Evolutionary conservation across 2,888 invertebrate species (phyloP).

Genomic region (Aphidoletes aphidimyza): DNA sequence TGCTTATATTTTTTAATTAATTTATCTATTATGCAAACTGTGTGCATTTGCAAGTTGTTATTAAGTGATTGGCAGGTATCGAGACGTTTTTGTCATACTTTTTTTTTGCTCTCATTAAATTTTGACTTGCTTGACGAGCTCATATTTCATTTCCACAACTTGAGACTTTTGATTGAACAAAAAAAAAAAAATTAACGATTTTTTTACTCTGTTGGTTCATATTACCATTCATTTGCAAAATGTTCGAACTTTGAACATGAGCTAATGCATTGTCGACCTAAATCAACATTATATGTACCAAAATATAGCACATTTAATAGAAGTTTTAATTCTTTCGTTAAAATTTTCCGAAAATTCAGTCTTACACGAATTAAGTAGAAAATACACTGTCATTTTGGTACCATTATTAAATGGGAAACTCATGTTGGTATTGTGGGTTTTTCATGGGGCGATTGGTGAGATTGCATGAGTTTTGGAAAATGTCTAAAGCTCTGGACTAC

Average conservation of each 20-base stretch:
- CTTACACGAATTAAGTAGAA: neutral
- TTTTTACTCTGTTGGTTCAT: neutral
- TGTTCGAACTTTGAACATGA: neutral
- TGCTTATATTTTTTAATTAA: slow-evolving; percentile 38
- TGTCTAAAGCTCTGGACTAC: too few species aligned
- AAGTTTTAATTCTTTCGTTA: neutral
- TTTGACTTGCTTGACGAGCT: neutral
- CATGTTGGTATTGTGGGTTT: neutral
- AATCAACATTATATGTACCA: too few species aligned
- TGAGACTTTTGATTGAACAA: slow-evolving; percentile 32
- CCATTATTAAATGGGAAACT: slow-evolving; percentile 1
- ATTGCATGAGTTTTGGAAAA: too few species aligned
- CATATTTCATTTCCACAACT: slow-evolving; percentile 20
- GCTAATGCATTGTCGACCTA: too few species aligned
- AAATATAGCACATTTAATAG: too few species aligned
- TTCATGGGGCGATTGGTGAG: neutral
- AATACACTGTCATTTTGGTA: neutral
- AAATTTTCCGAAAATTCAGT: slow-evolving; percentile 2
- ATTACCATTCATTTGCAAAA: slow-evolving; percentile 9
- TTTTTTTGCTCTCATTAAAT: neutral
- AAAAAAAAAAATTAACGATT: neutral
- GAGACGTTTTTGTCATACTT: neutral
- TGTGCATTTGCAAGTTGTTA: slow-evolving; percentile 1
- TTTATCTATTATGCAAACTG: slow-evolving; percentile 44
- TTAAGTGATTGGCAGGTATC: slow-evolving; percentile 12